Conservation (phyloP, 2,113 vertebrate genomes). For the Spheniscus mendiculus region DNA sequence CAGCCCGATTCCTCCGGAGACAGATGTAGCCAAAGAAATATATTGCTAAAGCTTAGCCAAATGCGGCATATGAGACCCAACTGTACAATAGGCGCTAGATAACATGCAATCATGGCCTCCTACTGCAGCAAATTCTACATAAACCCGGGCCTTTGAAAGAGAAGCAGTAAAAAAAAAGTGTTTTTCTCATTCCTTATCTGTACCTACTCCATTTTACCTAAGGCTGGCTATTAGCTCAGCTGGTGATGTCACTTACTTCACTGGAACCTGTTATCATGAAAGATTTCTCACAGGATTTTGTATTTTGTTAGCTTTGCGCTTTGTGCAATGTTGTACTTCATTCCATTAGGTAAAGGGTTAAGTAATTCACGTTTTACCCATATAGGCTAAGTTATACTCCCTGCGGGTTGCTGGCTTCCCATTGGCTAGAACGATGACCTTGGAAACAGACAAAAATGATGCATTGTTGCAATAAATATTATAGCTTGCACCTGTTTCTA, state of each 20-base stretch:
- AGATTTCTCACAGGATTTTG: conserved; percentile 38
- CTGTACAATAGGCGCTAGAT: background rate
- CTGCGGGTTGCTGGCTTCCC: conserved; percentile 49
- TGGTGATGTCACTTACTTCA: conserved; percentile 58
- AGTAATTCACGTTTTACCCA: conserved; percentile 29
- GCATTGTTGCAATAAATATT: conserved; percentile 70
- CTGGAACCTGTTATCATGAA: conserved; percentile 47
- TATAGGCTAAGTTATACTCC: conserved; percentile 57
- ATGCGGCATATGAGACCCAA: background rate
- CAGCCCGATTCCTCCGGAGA: background rate
- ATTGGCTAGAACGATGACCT: conserved; percentile 61
- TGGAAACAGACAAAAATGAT: conserved; percentile 69
- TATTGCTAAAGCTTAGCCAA: background rate
- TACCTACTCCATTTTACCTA: conserved; percentile 39
- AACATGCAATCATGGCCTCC: background rate
- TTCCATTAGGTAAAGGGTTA: conserved; percentile 62
- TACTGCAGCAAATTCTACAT: conserved; percentile 17
- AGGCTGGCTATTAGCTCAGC: conserved; percentile 63
- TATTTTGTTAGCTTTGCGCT: background rate
- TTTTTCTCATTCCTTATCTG: conserved; percentile 48
- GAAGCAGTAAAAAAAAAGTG: background rate
- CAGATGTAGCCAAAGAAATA: background rate
- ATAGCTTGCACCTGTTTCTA: conserved; percentile 70
- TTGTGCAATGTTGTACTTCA: conserved; percentile 4
- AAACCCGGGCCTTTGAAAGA: conserved; percentile 16